Base-by-base conservation (phyloP, 2,888 invertebrate genomes). In the Mesorhabditis belari region DNA sequence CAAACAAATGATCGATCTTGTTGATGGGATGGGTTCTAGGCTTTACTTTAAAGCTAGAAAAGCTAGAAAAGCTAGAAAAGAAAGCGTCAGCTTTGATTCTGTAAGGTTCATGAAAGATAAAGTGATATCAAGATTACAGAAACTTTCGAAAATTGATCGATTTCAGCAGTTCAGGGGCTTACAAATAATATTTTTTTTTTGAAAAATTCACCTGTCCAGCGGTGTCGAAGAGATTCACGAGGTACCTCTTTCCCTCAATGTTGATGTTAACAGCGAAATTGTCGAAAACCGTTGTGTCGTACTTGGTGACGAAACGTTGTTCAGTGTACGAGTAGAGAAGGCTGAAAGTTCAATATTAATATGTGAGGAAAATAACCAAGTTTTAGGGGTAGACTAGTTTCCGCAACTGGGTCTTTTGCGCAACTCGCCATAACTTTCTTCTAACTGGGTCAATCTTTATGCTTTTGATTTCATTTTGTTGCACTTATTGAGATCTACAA, bases 271-370 rank as follows among this genome's bases (percentile, higher is more conserved):
- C 67, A 3, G 75, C 71, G 71, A 72, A 77, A 60, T 77, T 77
- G 52, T 77, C 75, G 60, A 74, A 77, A 26, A 77, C 74, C 17
- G 77, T 77, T 9, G 77, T 73, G 23, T 68, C 54, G 60, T 77
- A 77, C 59, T 67, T 62, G 49, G 65, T 66, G 19, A 69, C 59
- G 60, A 77, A 77, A 52, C 68, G 60, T 61, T 76, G 71, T 58
- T 76, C 63, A 5, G 75, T 74, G 66, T 77, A 77, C 49, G 77
- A 73, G 64, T 71, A 67, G 25, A 77, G 67, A 29, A 77, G 61
- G 60, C 76, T 76, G 64, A 24, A 74, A 70, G n/a, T n/a, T n/a
- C n/a, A n/a, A n/a, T n/a, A n/a, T n/a, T n/a, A n/a, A n/a, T n/a
- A n/a, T n/a, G n/a, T n/a, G n/a, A n/a, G n/a, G n/a, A n/a, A n/a